Conservation (phyloP, 2,113 vertebrate species). For the Orcinus orca region DNA sequence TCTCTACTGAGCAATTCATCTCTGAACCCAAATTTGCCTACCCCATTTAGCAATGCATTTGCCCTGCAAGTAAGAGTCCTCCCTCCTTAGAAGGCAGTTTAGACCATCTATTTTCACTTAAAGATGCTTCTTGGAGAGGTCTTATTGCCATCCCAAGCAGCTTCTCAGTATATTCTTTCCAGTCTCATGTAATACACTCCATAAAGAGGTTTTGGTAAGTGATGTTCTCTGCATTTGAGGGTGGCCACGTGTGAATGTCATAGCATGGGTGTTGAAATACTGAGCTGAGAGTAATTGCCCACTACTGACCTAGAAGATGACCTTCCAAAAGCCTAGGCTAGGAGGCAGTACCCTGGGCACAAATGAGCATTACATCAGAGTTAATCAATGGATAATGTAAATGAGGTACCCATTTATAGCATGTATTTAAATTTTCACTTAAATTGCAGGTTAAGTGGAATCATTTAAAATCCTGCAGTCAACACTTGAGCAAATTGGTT, state of each 20-base stretch:
- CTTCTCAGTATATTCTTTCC: not conserved
- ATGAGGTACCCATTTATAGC: slow-evolving; percentile 67
- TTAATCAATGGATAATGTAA: slow-evolving; percentile 72
- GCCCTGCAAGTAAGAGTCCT: not conserved
- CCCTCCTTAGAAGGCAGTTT: not conserved
- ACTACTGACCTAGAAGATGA: not conserved
- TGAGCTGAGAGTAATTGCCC: not conserved
- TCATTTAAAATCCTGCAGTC: slow-evolving; percentile 70
- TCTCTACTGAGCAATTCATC: not conserved
- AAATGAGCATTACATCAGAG: slow-evolving; percentile 22
- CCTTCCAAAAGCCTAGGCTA: not conserved
- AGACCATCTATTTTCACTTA: not conserved
- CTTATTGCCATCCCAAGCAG: not conserved
- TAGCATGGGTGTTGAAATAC: not conserved
- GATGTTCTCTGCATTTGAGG: not conserved
- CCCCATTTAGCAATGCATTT: not conserved
- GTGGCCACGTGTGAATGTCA: not conserved
- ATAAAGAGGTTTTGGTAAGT: not conserved
- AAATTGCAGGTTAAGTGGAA: slow-evolving; percentile 70
- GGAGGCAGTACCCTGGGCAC: not conserved
- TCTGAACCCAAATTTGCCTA: not conserved
- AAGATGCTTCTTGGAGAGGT: not conserved
- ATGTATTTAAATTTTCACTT: slow-evolving; percentile 76
- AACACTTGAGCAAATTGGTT: slow-evolving; percentile 74
- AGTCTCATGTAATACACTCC: not conserved